Base-by-base conservation (phyloP, 1,140 invertebrate genomes). In the Marisa cornuarietis region DNA sequence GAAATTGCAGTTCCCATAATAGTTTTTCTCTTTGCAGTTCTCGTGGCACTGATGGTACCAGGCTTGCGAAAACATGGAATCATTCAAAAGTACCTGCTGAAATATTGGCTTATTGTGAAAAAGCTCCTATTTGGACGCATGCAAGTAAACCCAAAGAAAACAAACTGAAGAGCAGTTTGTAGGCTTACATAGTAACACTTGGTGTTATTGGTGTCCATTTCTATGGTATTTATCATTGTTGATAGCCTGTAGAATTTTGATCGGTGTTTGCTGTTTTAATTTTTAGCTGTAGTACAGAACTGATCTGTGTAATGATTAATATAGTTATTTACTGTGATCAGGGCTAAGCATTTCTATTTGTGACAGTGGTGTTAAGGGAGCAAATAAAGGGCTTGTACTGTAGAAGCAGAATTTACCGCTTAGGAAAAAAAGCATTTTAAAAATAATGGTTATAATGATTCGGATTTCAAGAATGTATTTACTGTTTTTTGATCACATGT, bases 11-110 rank as follows among this genome's bases (percentile, higher is more conserved):
- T 81, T 49, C 61, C 63, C 66, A 13, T 24, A 10, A 72, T n/a
- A 69, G 79, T 74, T 72, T 74, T 78, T 77, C 82, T 78, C 71
- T 74, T 84, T 89, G 31, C 85, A 92, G 91, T 91, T 42, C 83
- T 84, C 42, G 87, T 91, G 71, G n/a, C 90, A n/a, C 83, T 89
- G 61, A 82, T 92, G 68, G 79, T 91, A 10, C 91, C 92, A 75
- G 92, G 92, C 18, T 83, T 92, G 24, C 87, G 90, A 71, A 89
- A 90, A 71, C 90, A 91, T 71, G 89, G 89, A 18, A 85, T 92
- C 79, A 77, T 92, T 22, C 86, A 92, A 76, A 88, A 88, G 78
- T 91, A 91, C 75, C 79, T 91, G 7, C 83, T 80, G 5, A 82
- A 84, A 63, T 42, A 83, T 0, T 71, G 71, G 71, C 63, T 51